Conservation (phyloP, 2,797 vertebrate species). For the Gymnodraco acuticeps region DNA sequence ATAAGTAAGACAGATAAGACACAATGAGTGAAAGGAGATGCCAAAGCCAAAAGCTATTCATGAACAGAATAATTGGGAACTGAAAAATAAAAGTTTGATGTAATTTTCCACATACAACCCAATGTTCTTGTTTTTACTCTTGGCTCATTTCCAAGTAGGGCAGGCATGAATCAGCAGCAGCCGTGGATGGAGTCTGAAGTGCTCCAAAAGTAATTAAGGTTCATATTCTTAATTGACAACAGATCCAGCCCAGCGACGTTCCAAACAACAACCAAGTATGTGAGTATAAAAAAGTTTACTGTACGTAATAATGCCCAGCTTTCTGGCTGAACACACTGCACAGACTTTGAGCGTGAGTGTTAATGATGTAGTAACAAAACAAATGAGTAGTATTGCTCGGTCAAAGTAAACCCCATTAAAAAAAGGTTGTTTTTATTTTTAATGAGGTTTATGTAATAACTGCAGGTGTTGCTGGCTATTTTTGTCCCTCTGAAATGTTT, state of each 20-base stretch:
- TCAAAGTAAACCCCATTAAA: constrained; percentile 7
- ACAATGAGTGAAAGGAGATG: background rate
- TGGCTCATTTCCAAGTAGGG: constrained; percentile 72
- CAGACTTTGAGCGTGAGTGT: constrained; percentile 9
- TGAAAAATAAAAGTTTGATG: constrained; percentile 49
- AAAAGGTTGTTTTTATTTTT: background rate
- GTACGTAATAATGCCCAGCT: constrained; percentile 30
- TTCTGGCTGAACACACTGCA: constrained; percentile 16
- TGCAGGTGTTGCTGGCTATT: constrained; percentile 23
- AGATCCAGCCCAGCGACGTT: constrained; percentile 59
- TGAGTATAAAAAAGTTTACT: constrained; percentile 39
- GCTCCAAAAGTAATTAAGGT: constrained; percentile 80
- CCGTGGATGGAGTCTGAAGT: constrained; percentile 67
- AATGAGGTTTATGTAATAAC: constrained; percentile 6
- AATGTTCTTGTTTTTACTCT: constrained; percentile 43
- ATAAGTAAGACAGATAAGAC: constrained; percentile 7
- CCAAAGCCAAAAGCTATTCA: constrained; percentile 23
- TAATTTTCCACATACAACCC: constrained; percentile 66
- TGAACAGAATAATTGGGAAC: constrained; percentile 24
- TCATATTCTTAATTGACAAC: constrained; percentile 78
- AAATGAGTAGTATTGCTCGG: constrained; percentile 10
- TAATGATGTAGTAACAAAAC: constrained; percentile 29
- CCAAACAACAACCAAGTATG: constrained; percentile 60
- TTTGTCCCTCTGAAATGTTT: constrained; percentile 6
- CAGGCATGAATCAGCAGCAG: constrained; percentile 73